Percentiles rank a stretch among this genome's conserved stretches.
phyloP scores from a whole-genome alignment of 2,797 vertebrate genomes.

The Falco cherrug region DNA sequence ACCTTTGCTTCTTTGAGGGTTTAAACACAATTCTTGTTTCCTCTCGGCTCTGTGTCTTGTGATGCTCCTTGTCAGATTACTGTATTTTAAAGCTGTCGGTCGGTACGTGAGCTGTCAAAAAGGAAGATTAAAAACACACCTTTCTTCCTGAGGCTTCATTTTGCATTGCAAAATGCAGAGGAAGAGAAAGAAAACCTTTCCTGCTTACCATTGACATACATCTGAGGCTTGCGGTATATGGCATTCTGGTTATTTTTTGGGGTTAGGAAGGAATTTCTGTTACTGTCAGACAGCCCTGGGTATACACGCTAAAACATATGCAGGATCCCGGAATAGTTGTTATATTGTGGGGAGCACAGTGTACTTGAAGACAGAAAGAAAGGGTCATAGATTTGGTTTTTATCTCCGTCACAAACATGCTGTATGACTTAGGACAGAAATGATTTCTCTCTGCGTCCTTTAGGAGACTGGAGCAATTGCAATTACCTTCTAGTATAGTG shows the following conservation, averaged over 20 bases:
- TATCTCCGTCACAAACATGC: background rate
- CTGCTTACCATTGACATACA: background rate
- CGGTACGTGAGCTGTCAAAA: slow-evolving; percentile 9
- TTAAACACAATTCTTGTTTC: background rate
- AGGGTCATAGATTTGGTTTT: background rate
- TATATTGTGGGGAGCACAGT: background rate
- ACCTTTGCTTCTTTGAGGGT: background rate
- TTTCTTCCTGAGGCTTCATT: background rate
- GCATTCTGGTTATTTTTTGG: background rate
- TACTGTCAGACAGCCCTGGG: background rate
- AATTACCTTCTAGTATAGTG: background rate
- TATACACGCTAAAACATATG: background rate
- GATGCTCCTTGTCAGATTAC: background rate
- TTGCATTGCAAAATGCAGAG: background rate
- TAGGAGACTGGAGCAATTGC: background rate
- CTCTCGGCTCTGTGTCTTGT: background rate
- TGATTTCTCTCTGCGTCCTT: background rate
- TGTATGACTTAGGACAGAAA: background rate
- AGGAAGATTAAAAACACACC: background rate
- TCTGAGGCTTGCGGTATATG: background rate
- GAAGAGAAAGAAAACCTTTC: background rate
- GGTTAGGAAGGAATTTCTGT: background rate
- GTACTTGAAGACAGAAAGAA: background rate
- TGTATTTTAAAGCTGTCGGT: background rate
- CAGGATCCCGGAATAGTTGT: background rate